phyloP scores from a whole-genome alignment of 2,888 invertebrate genomes.

The Geophilus truncorum region DNA sequence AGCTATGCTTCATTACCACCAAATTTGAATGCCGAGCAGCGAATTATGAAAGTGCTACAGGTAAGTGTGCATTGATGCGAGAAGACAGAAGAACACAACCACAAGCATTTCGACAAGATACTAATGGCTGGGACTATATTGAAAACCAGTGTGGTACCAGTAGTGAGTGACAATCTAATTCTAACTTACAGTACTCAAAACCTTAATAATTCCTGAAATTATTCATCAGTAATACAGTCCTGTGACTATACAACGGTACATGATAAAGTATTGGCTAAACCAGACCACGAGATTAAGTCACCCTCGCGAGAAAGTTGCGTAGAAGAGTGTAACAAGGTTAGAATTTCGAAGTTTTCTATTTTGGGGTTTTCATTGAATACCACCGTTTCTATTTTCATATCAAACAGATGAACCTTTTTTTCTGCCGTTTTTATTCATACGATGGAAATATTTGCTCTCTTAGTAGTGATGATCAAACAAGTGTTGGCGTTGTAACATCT shows the following conservation, averaged over 20 bases:
- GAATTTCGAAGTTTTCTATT: not conserved
- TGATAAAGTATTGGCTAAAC: not conserved
- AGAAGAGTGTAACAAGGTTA: conserved; percentile 13
- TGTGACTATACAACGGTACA: not conserved
- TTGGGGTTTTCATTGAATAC: not conserved
- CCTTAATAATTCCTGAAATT: not conserved
- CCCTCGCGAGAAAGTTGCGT: not conserved
- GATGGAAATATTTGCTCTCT: conserved; percentile 49
- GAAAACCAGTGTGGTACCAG: conserved; percentile 54
- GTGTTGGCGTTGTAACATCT: conserved; percentile 42
- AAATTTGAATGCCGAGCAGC: conserved; percentile 50
- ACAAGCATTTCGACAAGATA: conserved; percentile 48
- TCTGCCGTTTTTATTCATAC: conserved; percentile 50
- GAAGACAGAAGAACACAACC: conserved; percentile 55
- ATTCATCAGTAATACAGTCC: conserved; percentile 12
- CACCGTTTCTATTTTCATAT: not conserved
- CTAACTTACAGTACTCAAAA: not conserved
- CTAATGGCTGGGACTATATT: conserved; percentile 47
- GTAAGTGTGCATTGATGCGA: conserved; percentile 46
- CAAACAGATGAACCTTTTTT: conserved; percentile 47
- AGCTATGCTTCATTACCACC: conserved; percentile 47
- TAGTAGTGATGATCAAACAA: conserved; percentile 50
- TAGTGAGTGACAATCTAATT: no score
- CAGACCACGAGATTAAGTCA: conserved; percentile 10
- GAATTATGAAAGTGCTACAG: conserved; percentile 45